These are phyloP conservation scores for Glyptemys insculpta DNA, from an alignment of 2,797 vertebrate species.

Conservation along the genomic window DNA sequence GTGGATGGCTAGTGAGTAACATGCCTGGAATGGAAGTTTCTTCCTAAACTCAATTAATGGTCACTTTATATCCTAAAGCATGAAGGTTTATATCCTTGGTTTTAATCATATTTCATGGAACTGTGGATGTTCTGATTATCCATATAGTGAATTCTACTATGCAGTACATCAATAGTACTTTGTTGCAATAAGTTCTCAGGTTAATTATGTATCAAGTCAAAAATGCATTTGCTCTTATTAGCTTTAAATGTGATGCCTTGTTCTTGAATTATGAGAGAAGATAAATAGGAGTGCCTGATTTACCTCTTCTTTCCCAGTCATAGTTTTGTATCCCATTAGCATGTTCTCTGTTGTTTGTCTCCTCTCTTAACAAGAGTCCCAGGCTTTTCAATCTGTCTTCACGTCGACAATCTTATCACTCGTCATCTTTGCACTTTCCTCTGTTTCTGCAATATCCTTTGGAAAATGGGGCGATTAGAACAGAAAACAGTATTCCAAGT, in stretches of 20 bases:
- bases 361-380: background rate
- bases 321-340: background rate
- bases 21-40: background rate
- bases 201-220: background rate
- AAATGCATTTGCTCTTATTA: background rate
- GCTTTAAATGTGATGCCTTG: background rate
- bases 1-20: background rate
- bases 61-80: background rate
- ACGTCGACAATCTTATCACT: background rate
- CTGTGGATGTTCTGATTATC: fast-evolving
- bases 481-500: background rate
- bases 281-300: background rate
- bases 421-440: background rate
- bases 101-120: background rate
- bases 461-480: background rate
- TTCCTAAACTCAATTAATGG: background rate
- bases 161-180: background rate
- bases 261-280: background rate
- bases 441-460: background rate
- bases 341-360: background rate
- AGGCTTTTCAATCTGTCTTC: background rate
- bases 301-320: background rate
- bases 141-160: background rate
- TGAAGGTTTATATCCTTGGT: background rate
- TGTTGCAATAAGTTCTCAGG: background rate